Conservation (phyloP, 2,797 vertebrate genomes). For the Arremon aurantiirostris region DNA sequence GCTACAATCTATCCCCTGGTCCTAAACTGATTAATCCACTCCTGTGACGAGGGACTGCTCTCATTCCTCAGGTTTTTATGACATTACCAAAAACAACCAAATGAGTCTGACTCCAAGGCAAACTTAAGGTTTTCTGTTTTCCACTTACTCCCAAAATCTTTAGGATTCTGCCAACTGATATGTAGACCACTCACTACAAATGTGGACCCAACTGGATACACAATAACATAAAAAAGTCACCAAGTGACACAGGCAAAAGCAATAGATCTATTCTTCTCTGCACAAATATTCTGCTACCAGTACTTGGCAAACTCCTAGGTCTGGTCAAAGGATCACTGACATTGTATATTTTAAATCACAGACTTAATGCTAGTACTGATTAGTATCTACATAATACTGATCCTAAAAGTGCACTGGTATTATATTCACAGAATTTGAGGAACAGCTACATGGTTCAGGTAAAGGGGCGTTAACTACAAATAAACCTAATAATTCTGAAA, state of each 20-base stretch:
- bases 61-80: background rate
- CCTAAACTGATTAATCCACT: background rate
- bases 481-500: background rate
- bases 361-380: background rate
- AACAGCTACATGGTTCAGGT: background rate
- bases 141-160: background rate
- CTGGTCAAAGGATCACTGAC: background rate
- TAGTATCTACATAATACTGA: background rate
- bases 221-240: background rate
- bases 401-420: background rate
- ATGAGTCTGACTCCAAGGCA: background rate
- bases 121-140: background rate
- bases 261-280: background rate
- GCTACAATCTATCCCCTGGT: background rate
- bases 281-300: background rate
- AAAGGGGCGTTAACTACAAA: background rate
- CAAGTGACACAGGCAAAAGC: background rate
- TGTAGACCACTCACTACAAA: background rate
- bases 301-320: background rate
- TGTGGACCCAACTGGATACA: background rate
- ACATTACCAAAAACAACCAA: background rate
- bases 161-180: background rate
- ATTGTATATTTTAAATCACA: background rate
- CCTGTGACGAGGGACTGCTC: background rate
- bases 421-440: background rate